Conservation (phyloP, 2,113 vertebrate species). For the Crocuta crocuta region DNA sequence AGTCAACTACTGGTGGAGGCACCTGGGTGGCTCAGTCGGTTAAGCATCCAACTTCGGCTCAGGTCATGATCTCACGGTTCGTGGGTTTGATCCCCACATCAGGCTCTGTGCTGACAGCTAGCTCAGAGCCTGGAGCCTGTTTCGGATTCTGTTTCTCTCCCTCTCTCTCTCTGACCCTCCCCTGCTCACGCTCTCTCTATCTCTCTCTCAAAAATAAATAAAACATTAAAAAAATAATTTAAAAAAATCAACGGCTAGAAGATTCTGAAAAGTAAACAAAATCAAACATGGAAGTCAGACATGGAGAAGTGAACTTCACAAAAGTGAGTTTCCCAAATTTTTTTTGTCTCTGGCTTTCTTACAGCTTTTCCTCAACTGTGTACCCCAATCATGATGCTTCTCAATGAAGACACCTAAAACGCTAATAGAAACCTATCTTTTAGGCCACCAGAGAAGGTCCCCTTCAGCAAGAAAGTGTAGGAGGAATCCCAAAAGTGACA, state of each 20-base stretch:
- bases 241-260: neutral
- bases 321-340: neutral
- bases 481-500: neutral
- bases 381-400: neutral
- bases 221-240: no score
- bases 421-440: neutral
- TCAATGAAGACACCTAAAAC: neutral
- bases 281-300: neutral
- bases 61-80: no score
- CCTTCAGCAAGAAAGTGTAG: neutral
- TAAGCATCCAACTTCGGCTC: no score
- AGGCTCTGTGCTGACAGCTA: no score
- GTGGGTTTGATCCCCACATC: no score
- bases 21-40: no score
- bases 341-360: neutral
- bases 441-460: neutral
- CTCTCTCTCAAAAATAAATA: no score
- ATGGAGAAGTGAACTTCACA: neutral
- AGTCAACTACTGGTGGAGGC: neutral
- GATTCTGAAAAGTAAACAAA: conserved; percentile 15
- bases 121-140: no score
- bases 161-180: no score
- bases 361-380: neutral
- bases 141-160: no score
- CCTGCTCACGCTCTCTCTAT: no score